Percentiles rank a stretch among this genome's conserved stretches.
phyloP scores from a whole-genome alignment of 2,888 invertebrate species.

The Lampropteryx suffumata region DNA sequence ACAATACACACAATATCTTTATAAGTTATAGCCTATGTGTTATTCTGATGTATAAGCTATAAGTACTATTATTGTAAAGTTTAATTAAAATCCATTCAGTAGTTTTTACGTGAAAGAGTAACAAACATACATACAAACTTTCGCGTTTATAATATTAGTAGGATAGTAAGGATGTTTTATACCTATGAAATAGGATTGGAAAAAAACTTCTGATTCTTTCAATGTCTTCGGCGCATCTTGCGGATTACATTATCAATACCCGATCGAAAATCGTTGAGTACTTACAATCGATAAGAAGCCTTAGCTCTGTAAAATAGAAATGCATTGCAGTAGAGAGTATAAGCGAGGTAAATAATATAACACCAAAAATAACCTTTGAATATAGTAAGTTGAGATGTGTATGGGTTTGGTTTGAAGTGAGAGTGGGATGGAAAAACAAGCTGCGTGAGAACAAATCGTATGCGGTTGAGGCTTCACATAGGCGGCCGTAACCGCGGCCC shows the following conservation, averaged over 20 bases:
- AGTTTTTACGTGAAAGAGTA: no score
- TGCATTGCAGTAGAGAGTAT: conserved; percentile 25
- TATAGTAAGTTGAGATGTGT: conserved; percentile 49
- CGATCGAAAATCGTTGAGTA: neutral
- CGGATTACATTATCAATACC: neutral
- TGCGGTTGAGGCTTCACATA: conserved; percentile 59
- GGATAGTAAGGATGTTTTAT: no score
- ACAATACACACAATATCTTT: no score
- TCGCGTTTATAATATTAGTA: no score
- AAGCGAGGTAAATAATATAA: conserved; percentile 47
- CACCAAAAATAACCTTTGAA: conserved; percentile 49
- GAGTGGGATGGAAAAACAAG: conserved; percentile 58
- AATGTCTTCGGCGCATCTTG: no score
- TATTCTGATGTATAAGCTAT: no score
- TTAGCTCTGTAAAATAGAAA: conserved; percentile 8
- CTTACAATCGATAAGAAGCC: neutral
- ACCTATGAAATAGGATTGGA: no score
- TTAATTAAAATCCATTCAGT: no score
- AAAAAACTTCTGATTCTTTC: no score
- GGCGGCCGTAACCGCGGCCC: conserved; percentile 51
- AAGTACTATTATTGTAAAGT: no score
- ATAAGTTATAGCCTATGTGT: no score
- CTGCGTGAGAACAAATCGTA: conserved; percentile 68
- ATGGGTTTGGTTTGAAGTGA: conserved; percentile 39
- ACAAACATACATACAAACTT: no score